Evolutionary conservation across 23 tunicate species (phyloP).

Genomic region (Phallusia fumigata): DNA sequence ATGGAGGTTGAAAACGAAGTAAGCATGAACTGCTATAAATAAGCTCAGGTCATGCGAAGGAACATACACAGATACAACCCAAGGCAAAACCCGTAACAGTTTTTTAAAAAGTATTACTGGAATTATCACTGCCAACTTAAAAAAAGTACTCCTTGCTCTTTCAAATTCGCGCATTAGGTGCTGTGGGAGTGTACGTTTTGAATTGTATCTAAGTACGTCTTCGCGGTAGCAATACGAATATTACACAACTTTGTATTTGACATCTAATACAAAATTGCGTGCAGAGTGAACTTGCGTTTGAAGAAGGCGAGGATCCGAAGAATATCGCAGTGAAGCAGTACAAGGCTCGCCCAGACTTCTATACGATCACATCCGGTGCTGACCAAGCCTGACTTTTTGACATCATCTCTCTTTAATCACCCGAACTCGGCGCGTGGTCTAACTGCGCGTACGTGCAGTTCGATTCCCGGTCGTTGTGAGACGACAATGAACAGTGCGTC

Average conservation of each 20-base stretch:
- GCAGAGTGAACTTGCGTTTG: conserved; percentile 34
- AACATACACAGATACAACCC: not conserved
- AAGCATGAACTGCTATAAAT: not conserved
- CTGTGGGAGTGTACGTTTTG: not conserved
- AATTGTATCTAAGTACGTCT: not conserved
- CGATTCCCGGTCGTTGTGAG: not conserved
- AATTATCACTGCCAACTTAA: too few relatives aligned
- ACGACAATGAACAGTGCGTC: not conserved
- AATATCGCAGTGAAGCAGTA: conserved; percentile 66
- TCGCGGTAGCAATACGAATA: too few relatives aligned
- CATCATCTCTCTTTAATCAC: not conserved
- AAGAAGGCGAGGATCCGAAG: conserved; percentile 65
- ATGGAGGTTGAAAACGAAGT: conserved; percentile 4
- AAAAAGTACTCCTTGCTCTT: too few relatives aligned
- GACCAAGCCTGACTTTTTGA: conserved; percentile 6
- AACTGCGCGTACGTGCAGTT: not conserved
- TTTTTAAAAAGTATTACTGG: too few relatives aligned
- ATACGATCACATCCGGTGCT: conserved; percentile 52
- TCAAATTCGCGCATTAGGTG: too few relatives aligned
- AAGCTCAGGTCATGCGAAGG: not conserved
- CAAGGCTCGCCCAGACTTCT: conserved; percentile 68
- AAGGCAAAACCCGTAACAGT: not conserved
- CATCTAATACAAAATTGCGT: too few relatives aligned
- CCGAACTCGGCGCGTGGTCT: not conserved
- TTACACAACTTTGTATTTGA: too few relatives aligned